phyloP scores from a whole-genome alignment of 2,888 invertebrate genomes.

The Xestia sexstrigata region DNA sequence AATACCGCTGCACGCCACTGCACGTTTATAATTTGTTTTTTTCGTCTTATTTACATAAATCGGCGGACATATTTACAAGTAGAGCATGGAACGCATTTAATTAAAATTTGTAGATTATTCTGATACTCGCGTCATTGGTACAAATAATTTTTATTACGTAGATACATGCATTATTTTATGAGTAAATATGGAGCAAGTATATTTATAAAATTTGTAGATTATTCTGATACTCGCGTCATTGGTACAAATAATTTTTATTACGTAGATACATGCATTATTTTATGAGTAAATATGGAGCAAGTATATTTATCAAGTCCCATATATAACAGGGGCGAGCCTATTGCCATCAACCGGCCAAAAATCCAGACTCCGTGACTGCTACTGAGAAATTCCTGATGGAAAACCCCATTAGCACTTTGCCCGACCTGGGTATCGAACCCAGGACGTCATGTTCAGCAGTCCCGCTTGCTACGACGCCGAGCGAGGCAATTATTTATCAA shows the following conservation, averaged over 20 bases:
- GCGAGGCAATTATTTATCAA: background rate
- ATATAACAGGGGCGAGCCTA: too few species aligned
- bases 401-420: too few species aligned
- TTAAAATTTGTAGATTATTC: background rate
- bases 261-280: background rate
- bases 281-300: background rate
- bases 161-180: background rate
- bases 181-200: background rate
- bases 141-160: background rate
- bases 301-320: background rate
- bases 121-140: background rate
- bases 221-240: background rate
- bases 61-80: background rate
- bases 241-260: background rate
- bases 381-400: too few species aligned
- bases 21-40: conserved; percentile 10
- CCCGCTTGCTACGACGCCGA: too few species aligned
- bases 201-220: background rate
- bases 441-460: too few species aligned
- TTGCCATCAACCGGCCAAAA: too few species aligned
- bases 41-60: background rate
- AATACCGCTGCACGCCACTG: too few species aligned
- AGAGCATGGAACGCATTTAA: background rate
- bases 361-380: too few species aligned
- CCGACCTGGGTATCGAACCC: too few species aligned